phyloP scores from a whole-genome alignment of 1,140 invertebrate genomes.

The Diorhabda elongata region DNA sequence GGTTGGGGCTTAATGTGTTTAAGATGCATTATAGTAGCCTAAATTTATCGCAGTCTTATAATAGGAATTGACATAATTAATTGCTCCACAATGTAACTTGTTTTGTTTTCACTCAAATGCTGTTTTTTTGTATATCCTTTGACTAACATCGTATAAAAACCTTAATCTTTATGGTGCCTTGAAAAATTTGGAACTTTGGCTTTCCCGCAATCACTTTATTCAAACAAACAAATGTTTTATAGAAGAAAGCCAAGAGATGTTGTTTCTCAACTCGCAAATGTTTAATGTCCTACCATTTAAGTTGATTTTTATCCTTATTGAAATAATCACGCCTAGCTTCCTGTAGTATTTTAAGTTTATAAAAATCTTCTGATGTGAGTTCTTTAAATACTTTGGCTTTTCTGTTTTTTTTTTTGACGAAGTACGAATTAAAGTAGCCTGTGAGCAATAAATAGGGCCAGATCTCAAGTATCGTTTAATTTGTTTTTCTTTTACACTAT shows the following conservation, averaged over 20 bases:
- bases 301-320: neutral
- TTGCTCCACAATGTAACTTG: neutral
- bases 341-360: neutral
- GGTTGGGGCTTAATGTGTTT: no score
- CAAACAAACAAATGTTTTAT: neutral
- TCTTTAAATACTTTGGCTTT: neutral
- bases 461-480: constrained; percentile 10
- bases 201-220: neutral
- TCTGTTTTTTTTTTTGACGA: neutral
- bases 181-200: neutral
- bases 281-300: neutral
- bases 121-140: neutral
- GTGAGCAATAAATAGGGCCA: constrained; percentile 19
- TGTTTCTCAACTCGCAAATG: neutral
- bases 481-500: neutral
- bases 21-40: no score
- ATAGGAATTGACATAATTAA: neutral
- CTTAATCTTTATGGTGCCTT: neutral
- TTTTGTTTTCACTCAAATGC: neutral
- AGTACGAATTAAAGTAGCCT: neutral
- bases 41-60: neutral
- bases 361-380: neutral
- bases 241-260: neutral
- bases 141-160: neutral
- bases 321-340: neutral